Evolutionary conservation across 2,113 vertebrate species (phyloP).

Genomic region (Callopanchax toddi): DNA sequence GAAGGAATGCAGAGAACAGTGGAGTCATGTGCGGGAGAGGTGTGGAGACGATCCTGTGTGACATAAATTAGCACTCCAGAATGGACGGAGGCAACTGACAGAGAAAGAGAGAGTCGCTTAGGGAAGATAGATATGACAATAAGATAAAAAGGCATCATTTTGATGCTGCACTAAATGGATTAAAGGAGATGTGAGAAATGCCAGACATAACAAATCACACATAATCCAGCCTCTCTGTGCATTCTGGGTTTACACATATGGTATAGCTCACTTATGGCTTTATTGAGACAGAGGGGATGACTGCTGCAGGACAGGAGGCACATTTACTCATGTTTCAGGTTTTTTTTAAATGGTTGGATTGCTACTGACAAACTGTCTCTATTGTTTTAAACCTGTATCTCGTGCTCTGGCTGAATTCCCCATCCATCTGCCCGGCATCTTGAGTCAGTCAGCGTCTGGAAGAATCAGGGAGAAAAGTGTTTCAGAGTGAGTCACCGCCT

Average conservation of each 20-base stretch:
- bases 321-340: conserved; percentile 24
- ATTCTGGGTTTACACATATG: conserved; percentile 61
- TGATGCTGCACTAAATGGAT: conserved; percentile 11
- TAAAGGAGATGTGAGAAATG: conserved; percentile 41
- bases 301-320: conserved; percentile 29
- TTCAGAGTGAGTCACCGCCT: conserved; percentile 10
- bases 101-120: conserved; percentile 1
- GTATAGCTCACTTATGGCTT: conserved; percentile 31
- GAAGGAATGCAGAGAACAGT: conserved; percentile 52
- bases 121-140: not conserved
- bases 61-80: conserved; percentile 46
- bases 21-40: conserved; percentile 60
- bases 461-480: not conserved
- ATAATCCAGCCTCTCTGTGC: conserved; percentile 55
- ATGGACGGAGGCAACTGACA: conserved; percentile 19
- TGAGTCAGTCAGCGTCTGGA: conserved; percentile 19
- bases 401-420: conserved; percentile 8
- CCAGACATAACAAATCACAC: conserved; percentile 54
- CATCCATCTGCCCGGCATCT: conserved; percentile 19
- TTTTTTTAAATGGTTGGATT: conserved; percentile 28
- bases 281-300: conserved; percentile 15
- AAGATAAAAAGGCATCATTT: conserved; percentile 8
- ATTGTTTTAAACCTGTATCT: conserved; percentile 11
- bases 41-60: conserved; percentile 46
- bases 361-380: conserved; percentile 11